Evolutionary conservation across 2,797 vertebrate genomes (phyloP).

Genomic region (Ispidina lecontei): DNA sequence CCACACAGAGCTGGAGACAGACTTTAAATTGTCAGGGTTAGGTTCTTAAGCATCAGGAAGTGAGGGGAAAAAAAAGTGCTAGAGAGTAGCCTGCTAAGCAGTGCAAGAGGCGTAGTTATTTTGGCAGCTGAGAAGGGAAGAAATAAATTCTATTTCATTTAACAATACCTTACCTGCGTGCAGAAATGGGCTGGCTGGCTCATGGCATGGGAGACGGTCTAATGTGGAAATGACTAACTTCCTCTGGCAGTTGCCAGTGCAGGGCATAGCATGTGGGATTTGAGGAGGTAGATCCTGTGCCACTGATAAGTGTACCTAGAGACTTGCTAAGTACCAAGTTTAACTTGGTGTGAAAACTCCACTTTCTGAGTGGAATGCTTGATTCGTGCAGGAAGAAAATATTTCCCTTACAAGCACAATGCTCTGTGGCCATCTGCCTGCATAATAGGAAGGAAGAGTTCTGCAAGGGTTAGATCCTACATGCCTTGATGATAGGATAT

Average conservation of each 20-base stretch:
- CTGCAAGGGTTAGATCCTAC: not conserved
- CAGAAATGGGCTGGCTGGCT: slow-evolving; percentile 26
- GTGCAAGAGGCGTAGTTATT: not conserved
- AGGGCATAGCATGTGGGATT: not conserved
- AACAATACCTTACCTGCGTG: slow-evolving; percentile 45
- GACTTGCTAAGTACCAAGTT: not conserved
- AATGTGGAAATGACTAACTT: slow-evolving; percentile 54
- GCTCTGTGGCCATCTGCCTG: not conserved
- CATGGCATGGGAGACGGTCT: not conserved
- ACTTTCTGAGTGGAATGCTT: not conserved
- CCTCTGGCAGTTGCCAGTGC: not conserved
- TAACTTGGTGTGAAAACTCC: not conserved
- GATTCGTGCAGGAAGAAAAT: not conserved
- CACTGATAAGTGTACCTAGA: not conserved
- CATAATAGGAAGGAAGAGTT: not conserved
- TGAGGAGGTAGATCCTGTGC: slow-evolving; percentile 1
- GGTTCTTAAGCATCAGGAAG: slow-evolving; percentile 28
- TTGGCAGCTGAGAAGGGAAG: slow-evolving; percentile 37
- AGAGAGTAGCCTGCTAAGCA: not conserved
- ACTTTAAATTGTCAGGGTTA: not conserved
- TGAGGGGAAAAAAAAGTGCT: not conserved
- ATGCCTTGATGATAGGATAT: not conserved
- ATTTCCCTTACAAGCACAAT: not conserved
- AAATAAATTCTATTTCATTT: slow-evolving; percentile 41
- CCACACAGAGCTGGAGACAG: not conserved